Evolutionary conservation across 2,888 invertebrate species (phyloP), one percentile per base, ranked within the genome.

Genomic region (Oscheius sp.): DNA sequence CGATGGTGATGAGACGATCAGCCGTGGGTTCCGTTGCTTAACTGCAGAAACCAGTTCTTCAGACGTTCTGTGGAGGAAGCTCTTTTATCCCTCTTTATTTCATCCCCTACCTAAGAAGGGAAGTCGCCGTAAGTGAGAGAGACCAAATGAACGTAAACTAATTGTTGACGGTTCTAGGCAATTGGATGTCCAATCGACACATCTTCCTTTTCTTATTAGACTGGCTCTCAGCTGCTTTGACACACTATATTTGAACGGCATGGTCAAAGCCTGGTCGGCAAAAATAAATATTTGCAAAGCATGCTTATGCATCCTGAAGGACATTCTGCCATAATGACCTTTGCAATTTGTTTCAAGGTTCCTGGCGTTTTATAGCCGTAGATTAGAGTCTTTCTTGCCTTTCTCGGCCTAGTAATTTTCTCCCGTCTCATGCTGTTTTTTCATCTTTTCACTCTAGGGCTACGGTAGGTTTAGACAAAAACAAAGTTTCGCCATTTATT

Each of bases 221-320:
- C 20, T 3, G 48, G 48, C 12, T 12, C n/a, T 6, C 29, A 15
- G 48, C 48, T 20, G 53, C 39, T 57, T 57, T 57, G 57, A 57
- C 57, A 31, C 37, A 20, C n/a, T 61, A 42, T 61, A 42, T 45
- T 45, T 61, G 61, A 45, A 42, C 15, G 42, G 20, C 42, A 42
- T 61, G 45, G 61, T 45, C 61, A 61, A 5, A n/a, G 20, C 12
- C 42, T 52, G 25, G 61, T 5, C 61, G 61, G 27, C 61, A 27
- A 61, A 33, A 61, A 42, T 61, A 61, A 61, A 61, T 61, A 61
- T 61, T 61, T 61, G 61, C 61, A 12, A 10, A 45, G 29, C 42
- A 61, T 61, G 45, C 61, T 45, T 55, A 55, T 55, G 34, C n/a
- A n/a, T 33, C 31, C 53, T 31, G 31, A 53, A 29, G 37, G 37